Conservation (phyloP, 2,888 invertebrate species). For the Sussaba pulchella region DNA sequence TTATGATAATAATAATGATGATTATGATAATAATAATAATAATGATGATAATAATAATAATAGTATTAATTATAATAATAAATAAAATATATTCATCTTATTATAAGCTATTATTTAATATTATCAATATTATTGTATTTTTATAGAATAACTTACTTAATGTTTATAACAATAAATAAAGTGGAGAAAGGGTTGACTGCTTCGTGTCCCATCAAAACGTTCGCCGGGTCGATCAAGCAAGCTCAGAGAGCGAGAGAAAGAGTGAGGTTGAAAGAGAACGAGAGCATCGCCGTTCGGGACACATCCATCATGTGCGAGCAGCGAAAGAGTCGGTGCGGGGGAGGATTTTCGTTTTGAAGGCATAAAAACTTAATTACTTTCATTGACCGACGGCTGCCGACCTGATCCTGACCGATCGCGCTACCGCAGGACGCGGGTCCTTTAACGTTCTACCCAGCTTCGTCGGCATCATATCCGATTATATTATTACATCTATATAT, state of each 20-base stretch:
- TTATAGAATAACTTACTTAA: no score
- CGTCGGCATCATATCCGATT: not conserved
- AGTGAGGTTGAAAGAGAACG: no score
- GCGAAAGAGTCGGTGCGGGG: slow-evolving; percentile 53
- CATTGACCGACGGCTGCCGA: slow-evolving; percentile 79
- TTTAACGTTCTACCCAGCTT: slow-evolving; percentile 12
- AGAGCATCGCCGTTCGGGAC: slow-evolving; percentile 66
- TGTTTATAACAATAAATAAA: no score
- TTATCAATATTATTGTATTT: not conserved
- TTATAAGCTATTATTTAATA: no score
- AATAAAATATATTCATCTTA: no score
- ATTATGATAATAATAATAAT: no score
- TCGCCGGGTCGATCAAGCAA: slow-evolving; percentile 53
- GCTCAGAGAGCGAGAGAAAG: no score
- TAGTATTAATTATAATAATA: no score
- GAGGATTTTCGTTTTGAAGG: slow-evolving; percentile 70
- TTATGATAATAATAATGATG: no score
- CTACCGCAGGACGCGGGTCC: slow-evolving; percentile 52
- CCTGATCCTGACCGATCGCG: slow-evolving; percentile 73
- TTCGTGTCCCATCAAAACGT: slow-evolving; percentile 50
- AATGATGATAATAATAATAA: no score
- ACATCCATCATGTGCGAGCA: slow-evolving; percentile 79
- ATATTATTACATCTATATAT: not conserved
- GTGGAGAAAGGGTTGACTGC: no score
- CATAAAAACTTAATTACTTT: slow-evolving; percentile 84